Evolutionary conservation across 2,888 invertebrate genomes (phyloP).

Genomic region (Lampropteryx suffumata): DNA sequence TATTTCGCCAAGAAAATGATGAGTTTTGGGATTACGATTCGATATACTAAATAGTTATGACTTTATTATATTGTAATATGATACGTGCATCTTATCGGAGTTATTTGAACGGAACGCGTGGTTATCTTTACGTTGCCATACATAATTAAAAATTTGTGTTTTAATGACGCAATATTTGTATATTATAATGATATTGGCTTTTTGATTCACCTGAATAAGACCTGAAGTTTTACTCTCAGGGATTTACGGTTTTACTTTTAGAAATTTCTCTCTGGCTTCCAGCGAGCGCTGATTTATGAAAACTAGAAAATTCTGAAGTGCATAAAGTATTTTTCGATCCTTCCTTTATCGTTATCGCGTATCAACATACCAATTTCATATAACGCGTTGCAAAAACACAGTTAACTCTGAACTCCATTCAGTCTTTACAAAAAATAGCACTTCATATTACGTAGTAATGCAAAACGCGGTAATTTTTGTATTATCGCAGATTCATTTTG

Average conservation of each 20-base stretch:
- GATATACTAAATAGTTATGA: too few species aligned
- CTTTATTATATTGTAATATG: too few species aligned
- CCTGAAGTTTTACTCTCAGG: constrained; percentile 75
- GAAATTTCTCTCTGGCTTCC: constrained; percentile 61
- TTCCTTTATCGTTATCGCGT: constrained; percentile 57
- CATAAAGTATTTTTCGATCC: constrained; percentile 64
- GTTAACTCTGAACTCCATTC: constrained; percentile 3
- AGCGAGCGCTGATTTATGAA: constrained; percentile 72
- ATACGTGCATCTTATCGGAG: too few species aligned
- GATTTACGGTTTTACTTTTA: constrained; percentile 71
- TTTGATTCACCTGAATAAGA: constrained; percentile 47
- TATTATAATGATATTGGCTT: too few species aligned
- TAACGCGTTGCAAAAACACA: constrained; percentile 9
- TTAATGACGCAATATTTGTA: too few species aligned
- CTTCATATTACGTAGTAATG: constrained; percentile 5
- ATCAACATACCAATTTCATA: constrained; percentile 50
- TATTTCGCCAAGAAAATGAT: too few species aligned
- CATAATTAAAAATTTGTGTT: too few species aligned
- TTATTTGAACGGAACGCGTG: too few species aligned
- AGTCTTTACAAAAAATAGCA: constrained; percentile 1
- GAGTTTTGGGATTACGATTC: too few species aligned
- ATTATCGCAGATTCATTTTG: constrained; percentile 22
- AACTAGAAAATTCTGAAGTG: constrained; percentile 68
- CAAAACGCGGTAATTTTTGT: constrained; percentile 25
- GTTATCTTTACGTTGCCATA: too few species aligned